Conservation (phyloP, 2,113 vertebrate species). For the Ascaphus truei region DNA sequence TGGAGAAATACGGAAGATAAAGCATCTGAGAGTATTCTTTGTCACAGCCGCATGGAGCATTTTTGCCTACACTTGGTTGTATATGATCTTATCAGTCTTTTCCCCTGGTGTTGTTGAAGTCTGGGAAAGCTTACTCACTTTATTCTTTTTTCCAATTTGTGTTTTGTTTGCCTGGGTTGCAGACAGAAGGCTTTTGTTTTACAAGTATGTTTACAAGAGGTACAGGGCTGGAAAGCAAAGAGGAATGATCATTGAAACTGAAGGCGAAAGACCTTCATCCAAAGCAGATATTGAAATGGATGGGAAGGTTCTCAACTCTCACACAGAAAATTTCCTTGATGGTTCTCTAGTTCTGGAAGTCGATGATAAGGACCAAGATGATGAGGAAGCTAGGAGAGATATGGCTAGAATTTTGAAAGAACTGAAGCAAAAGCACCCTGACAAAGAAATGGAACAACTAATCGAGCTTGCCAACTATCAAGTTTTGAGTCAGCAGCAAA, state of each 20-base stretch:
- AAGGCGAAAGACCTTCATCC: conserved; percentile 80
- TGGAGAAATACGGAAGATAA: conserved; percentile 86
- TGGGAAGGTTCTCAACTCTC: conserved; percentile 77
- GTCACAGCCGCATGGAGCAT: conserved; percentile 94
- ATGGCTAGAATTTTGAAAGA: conserved; percentile 88
- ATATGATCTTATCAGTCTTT: conserved; percentile 88
- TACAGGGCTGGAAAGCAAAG: conserved; percentile 85
- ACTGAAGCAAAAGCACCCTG: conserved; percentile 89
- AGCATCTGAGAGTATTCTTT: conserved; percentile 92
- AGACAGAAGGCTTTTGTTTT: conserved; percentile 91
- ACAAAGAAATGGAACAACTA: conserved; percentile 88
- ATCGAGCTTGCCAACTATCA: conserved; percentile 90
- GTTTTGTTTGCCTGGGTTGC: conserved; percentile 91
- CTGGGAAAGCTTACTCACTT: conserved; percentile 94
- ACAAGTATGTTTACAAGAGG: conserved; percentile 90
- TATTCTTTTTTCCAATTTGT: conserved; percentile 92
- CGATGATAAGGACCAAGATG: conserved; percentile 79
- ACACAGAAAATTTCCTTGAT: conserved; percentile 82
- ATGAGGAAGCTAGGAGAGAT: conserved; percentile 83
- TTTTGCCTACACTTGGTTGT: conserved; percentile 95
- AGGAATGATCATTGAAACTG: conserved; percentile 91
- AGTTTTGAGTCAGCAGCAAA: conserved; percentile 87
- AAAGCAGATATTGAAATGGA: conserved; percentile 91
- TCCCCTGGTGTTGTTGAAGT: conserved; percentile 90
- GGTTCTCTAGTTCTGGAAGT: conserved; percentile 76